Evolutionary conservation across 2,888 invertebrate species (phyloP).

Genomic region (Cheilosia scutellata): DNA sequence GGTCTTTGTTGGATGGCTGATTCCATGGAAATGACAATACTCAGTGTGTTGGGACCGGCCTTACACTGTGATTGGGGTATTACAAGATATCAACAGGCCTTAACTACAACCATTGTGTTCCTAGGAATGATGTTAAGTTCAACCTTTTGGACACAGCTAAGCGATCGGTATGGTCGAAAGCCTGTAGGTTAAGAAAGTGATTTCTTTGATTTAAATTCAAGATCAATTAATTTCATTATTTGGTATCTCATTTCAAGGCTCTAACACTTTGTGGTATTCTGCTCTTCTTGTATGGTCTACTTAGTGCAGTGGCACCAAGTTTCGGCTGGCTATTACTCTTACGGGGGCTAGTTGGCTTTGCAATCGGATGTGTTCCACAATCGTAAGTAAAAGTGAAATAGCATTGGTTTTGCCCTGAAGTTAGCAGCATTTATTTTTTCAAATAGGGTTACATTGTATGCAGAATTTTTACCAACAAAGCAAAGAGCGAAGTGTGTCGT

Average conservation of each 20-base stretch:
- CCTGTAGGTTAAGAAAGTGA: constrained; percentile 86
- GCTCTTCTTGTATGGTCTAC: constrained; percentile 94
- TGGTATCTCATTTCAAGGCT: constrained; percentile 86
- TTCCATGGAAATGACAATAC: constrained; percentile 99
- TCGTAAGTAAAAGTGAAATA: constrained; percentile 88
- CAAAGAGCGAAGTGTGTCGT: constrained; percentile 98
- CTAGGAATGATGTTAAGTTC: constrained; percentile 99
- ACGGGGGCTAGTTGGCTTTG: constrained; percentile 97
- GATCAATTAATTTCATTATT: neutral
- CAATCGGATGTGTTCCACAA: constrained; percentile 98
- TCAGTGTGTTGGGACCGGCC: constrained; percentile 96
- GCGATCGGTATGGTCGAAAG: constrained; percentile 96
- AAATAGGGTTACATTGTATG: constrained; percentile 96
- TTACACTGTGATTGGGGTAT: constrained; percentile 98
- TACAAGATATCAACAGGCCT: constrained; percentile 93
- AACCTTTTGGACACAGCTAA: constrained; percentile 97
- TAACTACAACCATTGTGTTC: constrained; percentile 97
- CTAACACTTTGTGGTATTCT: constrained; percentile 95
- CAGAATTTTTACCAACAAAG: constrained; percentile 97
- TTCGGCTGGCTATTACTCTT: constrained; percentile 95
- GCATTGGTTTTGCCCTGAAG: constrained; percentile 20
- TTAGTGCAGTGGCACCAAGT: constrained; percentile 95
- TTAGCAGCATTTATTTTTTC: constrained; percentile 77
- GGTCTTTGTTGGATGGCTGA: constrained; percentile 98
- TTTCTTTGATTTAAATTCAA: neutral